Base-by-base conservation (phyloP, 2,113 vertebrate species). In the Psammodynastes pulverulentus region DNA sequence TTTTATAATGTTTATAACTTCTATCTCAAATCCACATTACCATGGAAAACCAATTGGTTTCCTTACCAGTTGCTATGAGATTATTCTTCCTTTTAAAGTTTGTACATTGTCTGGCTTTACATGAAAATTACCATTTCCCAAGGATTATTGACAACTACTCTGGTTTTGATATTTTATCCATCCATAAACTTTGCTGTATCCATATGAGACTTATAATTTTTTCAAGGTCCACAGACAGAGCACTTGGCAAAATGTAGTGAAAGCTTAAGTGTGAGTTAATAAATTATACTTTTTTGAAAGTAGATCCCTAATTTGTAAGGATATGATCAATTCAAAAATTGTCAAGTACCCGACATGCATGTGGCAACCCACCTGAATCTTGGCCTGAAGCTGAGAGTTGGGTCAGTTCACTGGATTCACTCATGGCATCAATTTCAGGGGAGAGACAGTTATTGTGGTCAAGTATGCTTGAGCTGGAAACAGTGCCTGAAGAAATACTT, bases 381-480 rank as follows among this genome's bases (percentile, higher is more conserved):
- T 79, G 9, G 13, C 24, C 52, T 85, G 91, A 89, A 89, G 91
- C 39, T 89, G 91, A 88, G 17, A 43, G 23, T 39, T 86, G 72
- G 3, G n/a, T 29, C 53, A 52, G 72, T 89, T 56, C 46, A 85
- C 1, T 92, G 79, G 91, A 12, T 51, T 92, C 72, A 45, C 39
- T 86, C 72, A 51, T 62, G 88, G 53, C 79, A 85, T 89, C 72
- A 89, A 46, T 89, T 92, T 89, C 91, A 89, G 79, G 88, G 46
- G 72, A 51, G 53, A 85, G 88, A 62, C 72, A 62, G 62, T 43
- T 85, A 92, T 54, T 89, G 88, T 62, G 34, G 29, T 92, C 91
- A 92, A 86, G 88, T 86, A 86, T 88, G 54, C 79, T 92, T 89
- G 88, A 92, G 54, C 52, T 92, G 88, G 91, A 92, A 89, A 86